Conservation (phyloP, 2,888 invertebrate species). For the Torymus auratus region DNA sequence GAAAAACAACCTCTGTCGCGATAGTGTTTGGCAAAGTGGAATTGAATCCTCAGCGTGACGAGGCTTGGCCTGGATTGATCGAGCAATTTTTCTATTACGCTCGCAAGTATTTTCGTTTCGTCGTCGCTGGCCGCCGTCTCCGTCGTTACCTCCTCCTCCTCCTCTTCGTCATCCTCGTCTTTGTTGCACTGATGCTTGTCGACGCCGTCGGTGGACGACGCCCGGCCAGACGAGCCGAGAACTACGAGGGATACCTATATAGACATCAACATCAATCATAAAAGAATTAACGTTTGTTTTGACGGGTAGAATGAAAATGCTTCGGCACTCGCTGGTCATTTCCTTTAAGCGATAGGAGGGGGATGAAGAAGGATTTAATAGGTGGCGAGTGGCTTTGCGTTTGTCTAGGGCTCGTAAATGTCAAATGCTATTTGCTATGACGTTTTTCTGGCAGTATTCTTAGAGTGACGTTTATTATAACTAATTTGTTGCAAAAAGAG, state of each 20-base stretch:
- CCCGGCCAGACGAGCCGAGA: constrained; percentile 65
- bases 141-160: neutral
- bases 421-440: neutral
- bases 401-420: neutral
- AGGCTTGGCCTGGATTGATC: constrained; percentile 75
- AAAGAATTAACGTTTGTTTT: constrained; percentile 17
- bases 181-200: neutral
- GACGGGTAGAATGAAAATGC: constrained; percentile 2
- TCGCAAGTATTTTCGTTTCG: constrained; percentile 61
- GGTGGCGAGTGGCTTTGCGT: too few relatives aligned
- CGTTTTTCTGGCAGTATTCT: neutral
- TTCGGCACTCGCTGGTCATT: neutral
- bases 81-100: constrained; percentile 67
- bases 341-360: neutral
- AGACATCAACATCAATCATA: constrained; percentile 9
- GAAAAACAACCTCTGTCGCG: constrained; percentile 74
- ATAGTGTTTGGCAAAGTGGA: constrained; percentile 80
- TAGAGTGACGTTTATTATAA: too few relatives aligned
- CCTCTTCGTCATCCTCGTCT: too few relatives aligned
- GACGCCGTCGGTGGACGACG: too few relatives aligned
- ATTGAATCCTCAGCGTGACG: constrained; percentile 82
- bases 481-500: too few relatives aligned
- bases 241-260: constrained; percentile 66
- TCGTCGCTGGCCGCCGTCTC: constrained; percentile 45
- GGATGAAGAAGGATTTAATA: too few relatives aligned